Base-by-base conservation (phyloP, 2,888 invertebrate genomes). In the Drosophila anomelani region DNA sequence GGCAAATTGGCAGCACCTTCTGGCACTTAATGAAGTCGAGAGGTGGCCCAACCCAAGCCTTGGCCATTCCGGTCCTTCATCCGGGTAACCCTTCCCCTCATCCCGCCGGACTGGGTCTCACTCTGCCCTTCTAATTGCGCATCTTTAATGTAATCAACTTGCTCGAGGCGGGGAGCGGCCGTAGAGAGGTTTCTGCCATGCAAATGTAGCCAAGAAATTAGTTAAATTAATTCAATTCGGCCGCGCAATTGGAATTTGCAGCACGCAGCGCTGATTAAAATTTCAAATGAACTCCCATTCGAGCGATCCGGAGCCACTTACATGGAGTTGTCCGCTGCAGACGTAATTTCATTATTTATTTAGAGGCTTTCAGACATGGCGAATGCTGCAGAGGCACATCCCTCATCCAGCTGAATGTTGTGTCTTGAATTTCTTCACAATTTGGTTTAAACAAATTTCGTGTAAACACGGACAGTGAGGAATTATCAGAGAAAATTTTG, bases 71-170 rank as follows among this genome's bases (percentile, higher is more conserved):
- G 36, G 29, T 32, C 39, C 23, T 47, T 41, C 51, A 47, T 49
- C 41, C 20, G 54, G 47, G 43, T 20, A 64, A 74, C 71, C 75
- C 72, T 75, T 46, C 3, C 17, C 46, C 71, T 67, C 72, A 66
- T 41, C 3, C 17, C 53, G 15, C 32, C 15, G 46, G 44, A 70
- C 71, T 71, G 72, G 58, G 10, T 3, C 32, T 51, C 20, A 34
- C 55, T 47, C 57, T 36, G n/a, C 46, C 51, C 44, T 29, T 75
- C 75, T 75, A 81, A 86, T 77, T 78, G 77, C 78, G 87, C 85
- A 88, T 86, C 89, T 77, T 67, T 77, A 81, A 80, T 86, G 81
- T 86, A 86, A 86, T 89, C 81, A 85, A 75, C 62, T 23, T 17
- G 32, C 54, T 38, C 47, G 54, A 69, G 32, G 10, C 62, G 70